Conservation (phyloP, 2,797 vertebrate species). For the Champsocephalus gunnari region DNA sequence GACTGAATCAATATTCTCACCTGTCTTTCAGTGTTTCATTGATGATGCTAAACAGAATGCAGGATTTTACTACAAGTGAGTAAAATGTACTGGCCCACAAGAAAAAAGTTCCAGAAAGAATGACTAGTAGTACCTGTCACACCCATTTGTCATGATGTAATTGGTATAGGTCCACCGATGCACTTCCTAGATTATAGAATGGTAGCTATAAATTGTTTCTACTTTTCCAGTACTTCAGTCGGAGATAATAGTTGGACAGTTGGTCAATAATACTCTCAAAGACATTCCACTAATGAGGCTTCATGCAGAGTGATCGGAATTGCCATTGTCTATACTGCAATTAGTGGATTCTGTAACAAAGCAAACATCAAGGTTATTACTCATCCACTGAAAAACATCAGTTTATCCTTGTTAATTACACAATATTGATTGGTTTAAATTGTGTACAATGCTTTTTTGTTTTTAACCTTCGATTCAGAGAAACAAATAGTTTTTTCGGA, state of each 20-base stretch:
- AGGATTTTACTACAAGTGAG: background rate
- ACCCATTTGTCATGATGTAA: conserved; percentile 1
- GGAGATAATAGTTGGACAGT: background rate
- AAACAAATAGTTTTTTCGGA: too few species aligned
- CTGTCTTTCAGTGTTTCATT: background rate
- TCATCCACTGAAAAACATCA: too few species aligned
- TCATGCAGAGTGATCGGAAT: background rate
- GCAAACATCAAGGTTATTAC: conserved; percentile 2
- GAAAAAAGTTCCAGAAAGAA: background rate
- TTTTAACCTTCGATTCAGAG: too few species aligned
- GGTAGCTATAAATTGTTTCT: background rate
- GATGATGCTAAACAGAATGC: background rate
- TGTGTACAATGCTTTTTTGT: too few species aligned
- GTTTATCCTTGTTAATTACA: too few species aligned
- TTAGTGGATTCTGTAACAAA: conserved; percentile 1
- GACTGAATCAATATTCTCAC: background rate
- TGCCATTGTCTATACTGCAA: background rate
- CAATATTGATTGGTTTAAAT: too few species aligned
- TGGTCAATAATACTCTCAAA: background rate
- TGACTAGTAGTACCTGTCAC: background rate
- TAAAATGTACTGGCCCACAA: background rate
- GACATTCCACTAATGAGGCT: background rate
- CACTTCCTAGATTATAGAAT: background rate
- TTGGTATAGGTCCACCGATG: background rate
- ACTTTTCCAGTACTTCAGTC: background rate